Conservation (phyloP, 2,113 vertebrate species). For the Nibea coibor region DNA sequence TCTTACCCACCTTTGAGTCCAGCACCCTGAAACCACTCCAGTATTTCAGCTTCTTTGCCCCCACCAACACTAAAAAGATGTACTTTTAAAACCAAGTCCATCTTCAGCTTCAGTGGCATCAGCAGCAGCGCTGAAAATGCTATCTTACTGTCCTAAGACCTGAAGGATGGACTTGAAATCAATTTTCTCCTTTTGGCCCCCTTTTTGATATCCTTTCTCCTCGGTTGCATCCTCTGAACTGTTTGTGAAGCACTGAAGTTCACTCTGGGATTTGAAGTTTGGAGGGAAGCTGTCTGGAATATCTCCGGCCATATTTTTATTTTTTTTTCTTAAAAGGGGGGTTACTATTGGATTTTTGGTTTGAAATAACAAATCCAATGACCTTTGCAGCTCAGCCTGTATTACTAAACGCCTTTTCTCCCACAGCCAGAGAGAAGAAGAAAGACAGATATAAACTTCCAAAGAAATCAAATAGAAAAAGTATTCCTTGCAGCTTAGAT, state of each 20-base stretch:
- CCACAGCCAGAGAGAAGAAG: slow-evolving; percentile 2
- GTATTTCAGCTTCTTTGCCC: background rate
- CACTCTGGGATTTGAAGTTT: slow-evolving; percentile 62
- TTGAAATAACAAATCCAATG: slow-evolving; percentile 46
- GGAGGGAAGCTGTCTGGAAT: slow-evolving; percentile 37
- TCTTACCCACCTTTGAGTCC: background rate
- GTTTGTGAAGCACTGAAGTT: slow-evolving; percentile 52
- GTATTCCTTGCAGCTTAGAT: background rate
- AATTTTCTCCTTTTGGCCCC: slow-evolving; percentile 48
- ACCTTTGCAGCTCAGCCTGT: slow-evolving; percentile 50
- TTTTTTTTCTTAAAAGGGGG: background rate
- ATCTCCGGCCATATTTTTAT: slow-evolving; percentile 21
- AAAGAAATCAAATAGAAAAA: slow-evolving; percentile 34
- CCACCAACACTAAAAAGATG: slow-evolving; percentile 10
- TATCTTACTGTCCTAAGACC: slow-evolving; percentile 36
- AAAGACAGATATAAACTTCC: background rate
- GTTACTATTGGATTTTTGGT: slow-evolving; percentile 38
- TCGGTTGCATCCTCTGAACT: slow-evolving; percentile 45
- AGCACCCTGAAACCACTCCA: background rate
- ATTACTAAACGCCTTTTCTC: slow-evolving; percentile 9
- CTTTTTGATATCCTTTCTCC: slow-evolving; percentile 54
- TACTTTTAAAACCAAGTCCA: slow-evolving; percentile 16
- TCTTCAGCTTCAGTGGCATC: background rate
- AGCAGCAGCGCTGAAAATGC: slow-evolving; percentile 7
- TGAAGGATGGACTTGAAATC: slow-evolving; percentile 63